Conservation (phyloP, 2,888 invertebrate species). For the Digitonthophagus gazella region DNA sequence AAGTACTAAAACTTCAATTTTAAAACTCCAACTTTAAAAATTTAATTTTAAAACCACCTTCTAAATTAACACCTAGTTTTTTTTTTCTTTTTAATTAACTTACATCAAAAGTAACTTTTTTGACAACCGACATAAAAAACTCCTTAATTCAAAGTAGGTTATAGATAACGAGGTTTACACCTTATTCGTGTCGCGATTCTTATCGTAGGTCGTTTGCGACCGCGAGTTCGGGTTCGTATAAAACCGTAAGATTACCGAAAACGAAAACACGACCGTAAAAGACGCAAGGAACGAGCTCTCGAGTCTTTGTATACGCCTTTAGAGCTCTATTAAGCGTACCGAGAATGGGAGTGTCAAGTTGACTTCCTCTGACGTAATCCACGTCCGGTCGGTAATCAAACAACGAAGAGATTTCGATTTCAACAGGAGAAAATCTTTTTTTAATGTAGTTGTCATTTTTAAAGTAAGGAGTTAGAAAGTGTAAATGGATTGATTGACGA, state of each 20-base stretch:
- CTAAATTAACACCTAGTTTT: background rate
- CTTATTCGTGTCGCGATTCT: background rate
- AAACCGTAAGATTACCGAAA: background rate
- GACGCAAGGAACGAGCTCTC: background rate
- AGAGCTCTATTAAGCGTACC: slow-evolving; percentile 36
- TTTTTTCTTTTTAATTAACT: background rate
- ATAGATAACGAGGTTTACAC: background rate
- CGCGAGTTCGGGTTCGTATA: no score
- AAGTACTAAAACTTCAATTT: no score
- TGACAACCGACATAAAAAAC: background rate
- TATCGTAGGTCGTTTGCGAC: background rate
- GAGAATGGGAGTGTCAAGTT: slow-evolving; percentile 38
- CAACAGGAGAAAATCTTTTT: background rate
- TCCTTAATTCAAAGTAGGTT: background rate
- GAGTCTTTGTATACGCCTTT: background rate
- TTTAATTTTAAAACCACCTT: no score
- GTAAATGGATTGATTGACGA: no score
- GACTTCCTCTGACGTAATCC: background rate
- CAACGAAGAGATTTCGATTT: background rate
- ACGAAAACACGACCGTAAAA: background rate
- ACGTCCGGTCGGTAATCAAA: background rate
- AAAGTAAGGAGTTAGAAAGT: background rate
- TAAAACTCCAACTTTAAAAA: no score
- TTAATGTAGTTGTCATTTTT: background rate
- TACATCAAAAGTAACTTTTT: background rate